Base-by-base conservation (phyloP, 2,888 invertebrate genomes). In the Tethea ocularis region DNA sequence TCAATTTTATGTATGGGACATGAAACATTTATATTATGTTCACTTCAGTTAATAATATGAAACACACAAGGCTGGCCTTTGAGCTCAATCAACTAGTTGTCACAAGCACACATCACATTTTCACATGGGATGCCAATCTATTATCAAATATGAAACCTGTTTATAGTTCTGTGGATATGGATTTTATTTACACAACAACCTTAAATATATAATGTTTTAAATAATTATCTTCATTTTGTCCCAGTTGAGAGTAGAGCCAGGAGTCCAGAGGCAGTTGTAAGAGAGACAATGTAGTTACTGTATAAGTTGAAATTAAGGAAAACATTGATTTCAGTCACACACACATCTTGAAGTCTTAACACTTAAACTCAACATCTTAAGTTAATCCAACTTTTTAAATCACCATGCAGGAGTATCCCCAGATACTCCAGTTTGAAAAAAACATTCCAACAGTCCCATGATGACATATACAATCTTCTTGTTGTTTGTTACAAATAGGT, bases 201-300 rank as follows among this genome's bases (percentile, higher is more conserved):
- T 62, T 58, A 66, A 61, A 67, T 66, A 74, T 66, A 62, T 61
- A 56, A 55, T 56, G 54, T 60, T 56, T 55, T 57, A 57, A 56
- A 60, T 51, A 51, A 52, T 23, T 66, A 62, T 46, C 46, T 80
- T 94, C 93, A 96, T 87, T 96, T 95, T 69, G 96, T 96, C 82
- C 98, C 97, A 57, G 99, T 99, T n/a, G 99, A 99, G 74, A 99
- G 95, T 60, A 99, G 94, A 52, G 99, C 99, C 74, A 99, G 93
- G 17, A 99, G 93, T 66, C 98, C 99, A 62, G 98, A 97, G 15
- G 99, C 97, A 56, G 95, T 94, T 36, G 97, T 96, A 69, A 99
- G 96, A 1, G 99, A 99, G 60, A 98, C 93, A 57, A 98, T 95
- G 88, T 99, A 99, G 91, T 99, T 99, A 71, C 95, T 95, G 89